A percentile compares a stretch with the other conserved stretches of the same genome.
Evolutionary conservation across 1,140 invertebrate species (phyloP).

Genomic region (Atta colombica): DNA sequence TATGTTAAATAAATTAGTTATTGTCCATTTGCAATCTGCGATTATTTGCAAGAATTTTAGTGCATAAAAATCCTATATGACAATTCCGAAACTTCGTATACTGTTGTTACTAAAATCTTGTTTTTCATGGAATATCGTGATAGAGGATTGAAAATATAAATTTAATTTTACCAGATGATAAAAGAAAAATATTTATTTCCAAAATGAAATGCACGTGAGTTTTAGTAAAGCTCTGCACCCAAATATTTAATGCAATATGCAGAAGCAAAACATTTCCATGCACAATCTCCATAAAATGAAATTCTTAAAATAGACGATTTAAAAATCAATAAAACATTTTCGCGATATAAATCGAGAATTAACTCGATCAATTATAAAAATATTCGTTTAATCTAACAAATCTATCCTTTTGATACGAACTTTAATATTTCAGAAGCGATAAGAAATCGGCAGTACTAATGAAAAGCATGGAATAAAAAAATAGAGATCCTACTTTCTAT

Average conservation of each 20-base stretch:
- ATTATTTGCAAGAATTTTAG: not conserved
- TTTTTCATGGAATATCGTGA: constrained; percentile 4
- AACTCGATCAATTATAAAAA: constrained; percentile 9
- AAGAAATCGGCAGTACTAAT: not conserved
- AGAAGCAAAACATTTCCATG: constrained; percentile 26
- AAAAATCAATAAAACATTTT: constrained; percentile 21
- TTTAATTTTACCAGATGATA: constrained; percentile 10
- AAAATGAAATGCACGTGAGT: constrained; percentile 1
- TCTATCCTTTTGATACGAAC: not conserved
- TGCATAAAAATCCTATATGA: not conserved
- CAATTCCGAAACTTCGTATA: not conserved
- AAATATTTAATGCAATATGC: constrained; percentile 43
- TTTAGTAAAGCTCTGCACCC: not conserved
- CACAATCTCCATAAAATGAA: constrained; percentile 19
- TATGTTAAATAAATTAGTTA: constrained; percentile 3
- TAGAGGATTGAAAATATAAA: constrained; percentile 18
- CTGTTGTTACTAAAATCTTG: not conserved
- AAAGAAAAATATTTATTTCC: constrained; percentile 33
- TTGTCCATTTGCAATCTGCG: not conserved
- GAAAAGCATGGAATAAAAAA: not conserved
- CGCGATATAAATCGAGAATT: not conserved
- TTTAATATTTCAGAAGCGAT: not conserved
- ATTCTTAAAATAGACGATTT: not conserved
- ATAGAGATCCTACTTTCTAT: not conserved
- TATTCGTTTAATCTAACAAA: not conserved